These are phyloP conservation scores for Drosophila kambysellisi DNA, from an alignment of 2,888 invertebrate species.

Conservation along the genomic window DNA sequence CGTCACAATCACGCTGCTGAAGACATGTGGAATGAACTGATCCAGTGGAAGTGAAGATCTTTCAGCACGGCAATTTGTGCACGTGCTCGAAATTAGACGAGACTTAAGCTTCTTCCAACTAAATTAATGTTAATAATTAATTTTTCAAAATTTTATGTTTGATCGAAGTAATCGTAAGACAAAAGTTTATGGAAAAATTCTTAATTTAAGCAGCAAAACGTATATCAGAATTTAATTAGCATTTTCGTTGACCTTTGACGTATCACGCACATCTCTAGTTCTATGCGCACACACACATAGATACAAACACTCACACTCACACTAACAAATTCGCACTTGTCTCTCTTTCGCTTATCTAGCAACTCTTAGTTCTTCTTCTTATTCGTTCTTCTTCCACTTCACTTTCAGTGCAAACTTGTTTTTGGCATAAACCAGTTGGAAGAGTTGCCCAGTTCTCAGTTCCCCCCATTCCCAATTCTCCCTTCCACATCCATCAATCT, in stretches of 20 bases:
- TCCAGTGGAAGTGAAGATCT: not conserved
- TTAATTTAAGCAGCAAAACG: not conserved
- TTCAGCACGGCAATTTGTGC: not conserved
- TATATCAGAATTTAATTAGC: not conserved
- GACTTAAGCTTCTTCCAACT: not conserved
- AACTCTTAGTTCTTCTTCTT: slow-evolving; percentile 21
- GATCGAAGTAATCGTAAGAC: not conserved
- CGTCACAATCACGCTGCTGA: slow-evolving; percentile 14
- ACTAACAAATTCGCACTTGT: not conserved
- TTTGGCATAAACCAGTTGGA: slow-evolving; percentile 62
- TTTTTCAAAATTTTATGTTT: not conserved
- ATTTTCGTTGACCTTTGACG: not conserved
- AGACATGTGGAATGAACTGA: not conserved
- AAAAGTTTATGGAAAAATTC: not conserved
- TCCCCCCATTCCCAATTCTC: not conserved
- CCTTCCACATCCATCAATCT: slow-evolving; percentile 3
- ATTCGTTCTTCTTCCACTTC: slow-evolving; percentile 54
- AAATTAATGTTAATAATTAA: not conserved
- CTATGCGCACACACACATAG: slow-evolving; percentile 2
- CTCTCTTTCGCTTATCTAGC: slow-evolving; percentile 37
- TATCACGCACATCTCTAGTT: slow-evolving; percentile 16
- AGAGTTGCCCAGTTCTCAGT: slow-evolving; percentile 14
- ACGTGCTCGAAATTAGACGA: not conserved
- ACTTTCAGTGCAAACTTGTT: slow-evolving; percentile 72
- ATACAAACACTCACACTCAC: not conserved